A percentile compares a stretch with the other conserved stretches of the same genome.
Conservation (phyloP, 2,888 invertebrate genomes). For the Cantharis rustica region DNA sequence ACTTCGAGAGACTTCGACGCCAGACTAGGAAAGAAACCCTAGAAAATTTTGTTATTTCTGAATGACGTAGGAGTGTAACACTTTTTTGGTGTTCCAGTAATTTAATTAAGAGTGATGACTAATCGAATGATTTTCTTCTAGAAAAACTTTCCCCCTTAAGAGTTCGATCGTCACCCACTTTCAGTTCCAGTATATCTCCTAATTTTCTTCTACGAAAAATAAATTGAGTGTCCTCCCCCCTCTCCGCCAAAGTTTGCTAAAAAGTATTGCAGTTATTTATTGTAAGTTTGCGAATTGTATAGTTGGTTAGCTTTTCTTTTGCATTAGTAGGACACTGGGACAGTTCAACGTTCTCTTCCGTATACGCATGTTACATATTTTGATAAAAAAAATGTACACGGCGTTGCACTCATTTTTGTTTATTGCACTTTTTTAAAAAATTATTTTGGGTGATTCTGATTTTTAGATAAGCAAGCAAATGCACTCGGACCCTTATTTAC, state of each 20-base stretch:
- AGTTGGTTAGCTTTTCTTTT: slow-evolving; percentile 48
- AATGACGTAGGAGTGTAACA: neutral
- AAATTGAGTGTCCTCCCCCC: neutral
- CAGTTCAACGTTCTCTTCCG: slow-evolving; percentile 52
- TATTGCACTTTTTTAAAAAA: neutral
- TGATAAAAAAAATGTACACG: neutral
- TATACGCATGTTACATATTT: slow-evolving; percentile 12
- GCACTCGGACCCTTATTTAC: slow-evolving; percentile 27
- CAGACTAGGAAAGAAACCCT: neutral
- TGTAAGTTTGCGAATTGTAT: slow-evolving; percentile 20
- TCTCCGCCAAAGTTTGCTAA: neutral
- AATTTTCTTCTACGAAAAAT: neutral
- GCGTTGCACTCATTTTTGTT: neutral
- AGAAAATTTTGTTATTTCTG: neutral
- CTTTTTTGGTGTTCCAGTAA: neutral
- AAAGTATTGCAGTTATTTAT: neutral
- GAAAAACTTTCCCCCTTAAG: neutral
- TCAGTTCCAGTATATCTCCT: neutral
- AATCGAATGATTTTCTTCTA: neutral
- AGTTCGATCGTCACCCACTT: neutral
- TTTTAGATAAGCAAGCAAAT: neutral
- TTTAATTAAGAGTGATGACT: neutral
- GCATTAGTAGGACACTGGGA: slow-evolving; percentile 56
- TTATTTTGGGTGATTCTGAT: neutral
- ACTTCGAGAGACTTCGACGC: neutral